Evolutionary conservation across 2,797 vertebrate species (phyloP).

Genomic region (Microctenopoma steveboyesi): DNA sequence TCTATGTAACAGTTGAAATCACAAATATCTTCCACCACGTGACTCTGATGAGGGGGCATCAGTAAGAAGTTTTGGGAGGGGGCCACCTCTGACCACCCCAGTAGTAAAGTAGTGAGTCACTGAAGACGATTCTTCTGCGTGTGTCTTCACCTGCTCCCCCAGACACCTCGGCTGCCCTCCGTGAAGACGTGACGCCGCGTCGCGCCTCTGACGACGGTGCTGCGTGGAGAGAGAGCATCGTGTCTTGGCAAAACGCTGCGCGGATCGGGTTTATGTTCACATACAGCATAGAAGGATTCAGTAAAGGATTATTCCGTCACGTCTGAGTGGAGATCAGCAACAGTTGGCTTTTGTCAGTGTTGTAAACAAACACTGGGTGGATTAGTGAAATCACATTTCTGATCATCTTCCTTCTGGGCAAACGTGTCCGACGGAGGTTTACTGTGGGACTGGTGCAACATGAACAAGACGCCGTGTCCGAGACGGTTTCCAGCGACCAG

Average conservation of each 20-base stretch:
- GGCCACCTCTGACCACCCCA: not conserved
- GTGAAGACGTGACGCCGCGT: not conserved
- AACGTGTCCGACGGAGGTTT: constrained; percentile 20
- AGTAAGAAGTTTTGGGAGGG: not conserved
- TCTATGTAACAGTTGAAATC: too few relatives aligned
- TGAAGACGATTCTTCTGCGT: too few relatives aligned
- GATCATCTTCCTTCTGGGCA: constrained; percentile 35
- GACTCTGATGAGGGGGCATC: too few relatives aligned
- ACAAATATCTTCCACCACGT: too few relatives aligned
- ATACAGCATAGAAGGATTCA: constrained; percentile 6
- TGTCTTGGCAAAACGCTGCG: constrained; percentile 1
- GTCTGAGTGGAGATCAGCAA: constrained; percentile 24
- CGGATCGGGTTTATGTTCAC: not conserved
- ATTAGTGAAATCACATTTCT: constrained; percentile 41
- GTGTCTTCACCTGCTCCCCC: not conserved
- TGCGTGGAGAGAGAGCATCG: not conserved
- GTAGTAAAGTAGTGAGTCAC: too few relatives aligned
- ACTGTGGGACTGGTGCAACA: not conserved
- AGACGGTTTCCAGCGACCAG: not conserved
- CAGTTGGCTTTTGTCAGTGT: constrained; percentile 26
- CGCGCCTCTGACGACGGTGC: constrained; percentile 6
- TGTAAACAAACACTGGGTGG: constrained; percentile 43
- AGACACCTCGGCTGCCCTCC: not conserved
- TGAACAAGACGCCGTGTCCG: not conserved
- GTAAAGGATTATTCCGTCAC: constrained; percentile 6